Base-by-base conservation (phyloP, 2,888 invertebrate genomes). In the Pegoplata infirma region DNA sequence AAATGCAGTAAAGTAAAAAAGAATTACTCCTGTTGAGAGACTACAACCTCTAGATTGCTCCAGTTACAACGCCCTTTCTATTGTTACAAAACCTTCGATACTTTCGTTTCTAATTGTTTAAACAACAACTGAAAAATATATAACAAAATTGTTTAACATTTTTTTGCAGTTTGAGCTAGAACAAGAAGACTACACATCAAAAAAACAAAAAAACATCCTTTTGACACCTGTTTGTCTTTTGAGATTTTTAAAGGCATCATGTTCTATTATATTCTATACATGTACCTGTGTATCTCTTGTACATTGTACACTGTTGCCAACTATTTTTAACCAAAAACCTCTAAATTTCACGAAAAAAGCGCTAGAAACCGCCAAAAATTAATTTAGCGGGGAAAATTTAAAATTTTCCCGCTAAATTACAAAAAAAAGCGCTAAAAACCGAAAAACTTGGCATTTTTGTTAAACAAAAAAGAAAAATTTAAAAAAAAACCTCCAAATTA, bases 11-110 rank as follows among this genome's bases (percentile, higher is more conserved):
- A 49, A 58, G 32, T 17, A 23, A 17, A 23, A 19, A 28, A 12
- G 19, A 55, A 49, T 46, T 46, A 32, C 79, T 72, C 75, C 79
- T 79, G 68, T 67, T 61, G 71, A 56, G 71, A 56, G 71, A 55
- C 47, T 51, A 53, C 74, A 69, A 53, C 71, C 67, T 75, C 53
- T 53, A 46, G 49, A 79, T 63, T 79, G 79, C 75, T 75, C 79
- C 75, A 79, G 75, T 79, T 79, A 75, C 59, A 75, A 79, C 75
- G 79, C 75, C 79, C 67, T 61, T 74, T 74, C 79, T 75, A 79
- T 79, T 75, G 61, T 72, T 73, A 40, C 49, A 67, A 58, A 61
- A 47, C n/a, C 51, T 47, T 61, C 32, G 32, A 63, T 47, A 55
- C 66, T 58, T 53, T 69, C 19, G 14, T 64, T 51, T 59, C 47